Evolutionary conservation across 2,113 vertebrate genomes (phyloP).

Genomic region (human (Homo sapiens)): GRCh38 chr1:57317001-57317500

Average conservation of each 20-base stretch:
- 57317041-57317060: background rate
- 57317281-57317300: background rate
- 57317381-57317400: background rate
- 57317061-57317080: background rate
- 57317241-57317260: background rate
- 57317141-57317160: background rate
- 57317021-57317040: background rate
- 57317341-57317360: fast-evolving
- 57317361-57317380: background rate
- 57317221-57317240: background rate
- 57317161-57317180: background rate
- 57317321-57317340: too few species aligned
- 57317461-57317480: background rate
- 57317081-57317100: background rate
- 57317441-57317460: slow-evolving; percentile 5
- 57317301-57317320: background rate
- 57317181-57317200: background rate
- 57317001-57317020: background rate
- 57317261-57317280: background rate
- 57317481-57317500: background rate
- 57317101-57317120: background rate
- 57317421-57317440: background rate
- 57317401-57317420: background rate
- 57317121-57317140: background rate
- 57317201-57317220: background rate